These are phyloP conservation scores for Arge pagana DNA, from an alignment of 2,888 invertebrate species.

Conservation along the genomic window DNA sequence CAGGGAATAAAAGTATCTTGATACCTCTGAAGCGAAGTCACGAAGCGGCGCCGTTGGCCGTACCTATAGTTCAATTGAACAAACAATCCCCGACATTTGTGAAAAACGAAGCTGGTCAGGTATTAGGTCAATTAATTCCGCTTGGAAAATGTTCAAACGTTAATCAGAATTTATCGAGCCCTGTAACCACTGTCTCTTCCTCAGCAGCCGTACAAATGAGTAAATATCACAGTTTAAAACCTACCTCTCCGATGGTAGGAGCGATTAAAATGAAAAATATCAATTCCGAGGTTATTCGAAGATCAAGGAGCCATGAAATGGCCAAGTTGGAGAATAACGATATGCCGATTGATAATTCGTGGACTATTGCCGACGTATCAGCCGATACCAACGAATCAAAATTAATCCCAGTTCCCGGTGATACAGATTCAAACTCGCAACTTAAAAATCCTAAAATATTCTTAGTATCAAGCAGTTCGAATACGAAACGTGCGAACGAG, in stretches of 20 bases:
- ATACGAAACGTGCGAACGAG: too few relatives aligned
- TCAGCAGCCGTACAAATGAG: not conserved
- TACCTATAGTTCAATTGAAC: slow-evolving; percentile 19
- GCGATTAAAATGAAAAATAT: not conserved
- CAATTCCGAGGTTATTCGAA: not conserved
- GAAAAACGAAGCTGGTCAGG: slow-evolving; percentile 23
- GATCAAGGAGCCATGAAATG: not conserved
- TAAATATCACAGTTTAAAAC: not conserved
- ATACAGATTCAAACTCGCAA: too few relatives aligned
- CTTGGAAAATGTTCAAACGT: slow-evolving; percentile 20
- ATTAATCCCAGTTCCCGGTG: too few relatives aligned
- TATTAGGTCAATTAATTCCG: slow-evolving; percentile 20
- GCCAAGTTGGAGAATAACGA: slow-evolving; percentile 1
- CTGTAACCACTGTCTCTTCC: not conserved
- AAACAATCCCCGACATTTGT: slow-evolving; percentile 18
- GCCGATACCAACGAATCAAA: too few relatives aligned
- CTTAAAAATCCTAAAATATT: too few relatives aligned
- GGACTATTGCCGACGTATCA: too few relatives aligned
- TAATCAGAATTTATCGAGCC: slow-evolving; percentile 6
- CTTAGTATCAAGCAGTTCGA: too few relatives aligned
- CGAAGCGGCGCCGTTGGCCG: slow-evolving; percentile 17
- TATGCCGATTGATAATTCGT: too few relatives aligned
- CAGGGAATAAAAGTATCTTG: slow-evolving; percentile 15
- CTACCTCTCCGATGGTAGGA: not conserved
- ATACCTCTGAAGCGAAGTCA: slow-evolving; percentile 17